A percentile compares a stretch with the other conserved stretches of the same genome.
Evolutionary conservation across 1,140 invertebrate species (phyloP).

Genomic region (Aradophagus sp.): DNA sequence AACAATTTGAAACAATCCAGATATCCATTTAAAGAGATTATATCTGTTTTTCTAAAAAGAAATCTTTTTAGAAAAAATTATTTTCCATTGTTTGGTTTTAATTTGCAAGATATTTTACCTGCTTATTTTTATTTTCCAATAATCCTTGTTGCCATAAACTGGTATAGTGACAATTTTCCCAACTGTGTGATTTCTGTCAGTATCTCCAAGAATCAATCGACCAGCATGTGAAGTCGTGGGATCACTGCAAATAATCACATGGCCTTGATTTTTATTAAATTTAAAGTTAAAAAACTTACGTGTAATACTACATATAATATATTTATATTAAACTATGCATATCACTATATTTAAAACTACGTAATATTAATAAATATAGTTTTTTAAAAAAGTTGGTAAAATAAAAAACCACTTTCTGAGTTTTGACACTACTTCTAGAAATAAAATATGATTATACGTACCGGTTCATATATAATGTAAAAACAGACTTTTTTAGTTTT

Average conservation of each 20-base stretch:
- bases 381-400: too few relatives aligned
- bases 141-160: constrained; percentile 78
- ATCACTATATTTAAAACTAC: too few relatives aligned
- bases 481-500: constrained; percentile 77
- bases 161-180: constrained; percentile 82
- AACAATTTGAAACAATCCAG: too few relatives aligned
- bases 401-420: too few relatives aligned
- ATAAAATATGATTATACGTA: too few relatives aligned
- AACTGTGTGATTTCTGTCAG: constrained; percentile 79
- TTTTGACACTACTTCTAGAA: too few relatives aligned
- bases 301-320: too few relatives aligned
- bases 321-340: too few relatives aligned
- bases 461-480: constrained; percentile 82
- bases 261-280: too few relatives aligned
- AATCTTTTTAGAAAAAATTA: neutral
- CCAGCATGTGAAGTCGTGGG: constrained; percentile 79
- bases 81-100: too few relatives aligned
- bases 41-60: constrained; percentile 10
- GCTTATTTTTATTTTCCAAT: constrained; percentile 89
- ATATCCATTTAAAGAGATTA: constrained; percentile 1
- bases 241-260: constrained; percentile 77
- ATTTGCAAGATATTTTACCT: constrained; percentile 68
- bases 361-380: too few relatives aligned
- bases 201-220: constrained; percentile 84
- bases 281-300: too few relatives aligned